Conservation (phyloP, 2,113 vertebrate genomes). For the Protobothrops flavoviridis region DNA sequence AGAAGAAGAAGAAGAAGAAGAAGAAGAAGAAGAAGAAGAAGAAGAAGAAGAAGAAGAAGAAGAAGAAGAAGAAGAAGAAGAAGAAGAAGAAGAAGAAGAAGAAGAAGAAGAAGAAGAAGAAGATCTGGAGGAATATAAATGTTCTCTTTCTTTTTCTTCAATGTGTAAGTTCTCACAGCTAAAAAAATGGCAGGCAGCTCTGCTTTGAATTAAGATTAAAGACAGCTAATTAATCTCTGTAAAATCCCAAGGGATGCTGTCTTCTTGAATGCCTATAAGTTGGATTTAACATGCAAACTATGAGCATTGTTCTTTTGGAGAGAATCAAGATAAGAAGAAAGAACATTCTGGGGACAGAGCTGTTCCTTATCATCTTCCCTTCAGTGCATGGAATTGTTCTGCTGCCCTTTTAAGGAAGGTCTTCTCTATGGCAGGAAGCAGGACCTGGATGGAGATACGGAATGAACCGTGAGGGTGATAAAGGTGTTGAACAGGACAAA, state of each 20-base stretch:
- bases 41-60: not conserved
- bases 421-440: not conserved
- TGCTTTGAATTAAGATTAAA: constrained; percentile 34
- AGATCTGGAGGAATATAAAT: not conserved
- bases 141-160: not conserved
- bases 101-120: not conserved
- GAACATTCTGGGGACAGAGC: no score
- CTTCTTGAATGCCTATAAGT: not conserved
- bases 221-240: constrained; percentile 8
- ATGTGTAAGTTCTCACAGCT: not conserved
- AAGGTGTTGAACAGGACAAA: not conserved
- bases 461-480: not conserved
- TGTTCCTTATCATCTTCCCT: not conserved
- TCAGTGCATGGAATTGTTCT: not conserved
- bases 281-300: not conserved
- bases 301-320: not conserved
- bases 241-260: not conserved
- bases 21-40: not conserved
- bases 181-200: not conserved
- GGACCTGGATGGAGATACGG: not conserved
- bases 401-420: not conserved
- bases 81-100: not conserved
- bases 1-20: not conserved
- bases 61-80: constrained; percentile 35
- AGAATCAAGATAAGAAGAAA: not conserved